These are phyloP conservation scores for Corythaeola cristata DNA, from an alignment of 2,113 vertebrate genomes.

Conservation along the genomic window DNA sequence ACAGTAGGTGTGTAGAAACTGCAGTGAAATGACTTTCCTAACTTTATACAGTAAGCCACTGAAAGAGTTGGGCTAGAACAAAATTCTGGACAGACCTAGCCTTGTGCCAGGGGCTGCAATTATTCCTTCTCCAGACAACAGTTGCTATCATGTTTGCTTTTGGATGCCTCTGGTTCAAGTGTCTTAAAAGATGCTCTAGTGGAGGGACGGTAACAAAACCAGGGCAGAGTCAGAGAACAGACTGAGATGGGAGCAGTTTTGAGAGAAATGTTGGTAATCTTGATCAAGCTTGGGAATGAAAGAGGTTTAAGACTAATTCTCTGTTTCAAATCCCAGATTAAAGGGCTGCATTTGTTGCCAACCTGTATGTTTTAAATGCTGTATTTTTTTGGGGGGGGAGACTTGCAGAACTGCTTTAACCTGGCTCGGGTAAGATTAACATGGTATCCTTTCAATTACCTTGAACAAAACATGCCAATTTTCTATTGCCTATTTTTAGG, in stretches of 20 bases:
- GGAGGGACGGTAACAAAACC: neutral
- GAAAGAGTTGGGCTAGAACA: neutral
- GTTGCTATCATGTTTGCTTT: neutral
- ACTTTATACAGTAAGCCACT: neutral
- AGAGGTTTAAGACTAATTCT: neutral
- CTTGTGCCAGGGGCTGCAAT: neutral
- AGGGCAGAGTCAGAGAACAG: neutral
- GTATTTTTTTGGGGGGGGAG: neutral
- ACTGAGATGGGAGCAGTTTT: neutral
- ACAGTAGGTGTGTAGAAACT: neutral
- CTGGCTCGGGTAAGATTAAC: conserved; percentile 17
- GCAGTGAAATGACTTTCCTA: neutral
- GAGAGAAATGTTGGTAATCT: neutral
- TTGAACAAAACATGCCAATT: conserved; percentile 58
- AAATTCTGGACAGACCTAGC: neutral
- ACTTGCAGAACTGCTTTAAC: conserved; percentile 21
- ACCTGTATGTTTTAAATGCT: neutral
- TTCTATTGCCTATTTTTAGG: conserved; percentile 67
- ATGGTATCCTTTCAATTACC: conserved; percentile 51
- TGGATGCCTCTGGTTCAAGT: neutral
- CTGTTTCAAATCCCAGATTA: neutral
- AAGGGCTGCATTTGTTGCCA: conserved; percentile 2
- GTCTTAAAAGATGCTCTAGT: neutral
- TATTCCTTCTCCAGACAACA: neutral
- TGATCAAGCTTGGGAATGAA: neutral